Evolutionary conservation across 1,140 invertebrate species (phyloP).

Genomic region (Theocolax elegans): DNA sequence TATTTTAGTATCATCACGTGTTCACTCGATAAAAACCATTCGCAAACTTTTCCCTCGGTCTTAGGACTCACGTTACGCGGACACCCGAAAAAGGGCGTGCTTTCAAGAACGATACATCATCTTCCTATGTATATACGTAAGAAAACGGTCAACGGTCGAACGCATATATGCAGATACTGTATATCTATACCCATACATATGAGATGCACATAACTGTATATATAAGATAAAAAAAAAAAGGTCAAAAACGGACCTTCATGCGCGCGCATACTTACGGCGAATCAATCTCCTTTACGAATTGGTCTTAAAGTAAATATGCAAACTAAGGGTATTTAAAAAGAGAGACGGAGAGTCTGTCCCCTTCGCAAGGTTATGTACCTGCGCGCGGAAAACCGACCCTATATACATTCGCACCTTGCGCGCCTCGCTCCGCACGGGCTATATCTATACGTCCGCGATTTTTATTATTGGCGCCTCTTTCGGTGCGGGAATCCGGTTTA

Average conservation of each 20-base stretch:
- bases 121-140: neutral
- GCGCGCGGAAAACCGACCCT: no score
- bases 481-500: no score
- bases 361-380: neutral
- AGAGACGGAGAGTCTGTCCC: no score
- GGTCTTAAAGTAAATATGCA: no score
- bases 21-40: slow-evolving; percentile 17
- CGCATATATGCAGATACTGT: neutral
- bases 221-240: no score
- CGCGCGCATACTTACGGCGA: no score
- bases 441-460: no score
- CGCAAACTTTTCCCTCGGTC: neutral
- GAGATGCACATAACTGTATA: neutral
- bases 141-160: slow-evolving; percentile 18
- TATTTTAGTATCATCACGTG: slow-evolving; percentile 4
- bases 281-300: no score
- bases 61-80: neutral
- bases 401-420: neutral
- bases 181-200: neutral
- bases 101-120: neutral
- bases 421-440: neutral
- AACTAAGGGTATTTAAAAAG: no score
- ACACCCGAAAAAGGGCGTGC: neutral
- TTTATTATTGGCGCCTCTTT: no score
- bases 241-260: no score